These are phyloP conservation scores for Thumatha senex DNA, from an alignment of 2,888 invertebrate genomes.

Conservation along the genomic window DNA sequence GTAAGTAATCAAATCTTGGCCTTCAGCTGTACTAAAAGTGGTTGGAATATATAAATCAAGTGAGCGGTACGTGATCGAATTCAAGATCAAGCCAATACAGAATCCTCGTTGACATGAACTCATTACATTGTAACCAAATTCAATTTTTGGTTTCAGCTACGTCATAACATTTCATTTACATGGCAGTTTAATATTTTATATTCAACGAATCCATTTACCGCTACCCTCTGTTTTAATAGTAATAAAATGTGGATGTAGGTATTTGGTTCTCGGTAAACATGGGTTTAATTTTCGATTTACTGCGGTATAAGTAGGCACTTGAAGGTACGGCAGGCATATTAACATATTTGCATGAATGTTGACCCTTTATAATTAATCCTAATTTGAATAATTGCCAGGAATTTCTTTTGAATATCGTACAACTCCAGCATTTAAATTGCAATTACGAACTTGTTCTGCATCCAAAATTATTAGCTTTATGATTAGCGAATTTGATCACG, in stretches of 20 bases:
- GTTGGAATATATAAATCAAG: constrained; percentile 78
- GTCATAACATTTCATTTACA: constrained; percentile 73
- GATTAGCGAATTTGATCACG: too few species aligned
- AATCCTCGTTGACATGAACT: constrained; percentile 71
- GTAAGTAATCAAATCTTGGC: constrained; percentile 72
- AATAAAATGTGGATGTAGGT: constrained; percentile 46
- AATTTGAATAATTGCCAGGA: constrained; percentile 6
- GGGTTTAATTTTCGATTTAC: constrained; percentile 46
- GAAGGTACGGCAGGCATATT: constrained; percentile 11
- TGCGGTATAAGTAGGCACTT: constrained; percentile 29
- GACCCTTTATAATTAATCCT: constrained; percentile 4
- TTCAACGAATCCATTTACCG: constrained; percentile 48
- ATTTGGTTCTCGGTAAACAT: constrained; percentile 44
- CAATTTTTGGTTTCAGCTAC: constrained; percentile 71
- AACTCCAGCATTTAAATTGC: too few species aligned
- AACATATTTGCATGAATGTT: constrained; percentile 18
- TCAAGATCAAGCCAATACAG: constrained; percentile 74
- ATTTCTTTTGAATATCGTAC: constrained; percentile 1
- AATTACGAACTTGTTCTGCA: too few species aligned
- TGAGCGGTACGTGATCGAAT: constrained; percentile 75
- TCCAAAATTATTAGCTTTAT: too few species aligned
- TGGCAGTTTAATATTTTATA: constrained; percentile 56
- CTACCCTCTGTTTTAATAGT: constrained; percentile 52
- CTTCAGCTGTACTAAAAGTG: constrained; percentile 65
- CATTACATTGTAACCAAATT: constrained; percentile 80